Evolutionary conservation across 2,888 invertebrate genomes (phyloP).

Genomic region (Mallateleia sp.): DNA sequence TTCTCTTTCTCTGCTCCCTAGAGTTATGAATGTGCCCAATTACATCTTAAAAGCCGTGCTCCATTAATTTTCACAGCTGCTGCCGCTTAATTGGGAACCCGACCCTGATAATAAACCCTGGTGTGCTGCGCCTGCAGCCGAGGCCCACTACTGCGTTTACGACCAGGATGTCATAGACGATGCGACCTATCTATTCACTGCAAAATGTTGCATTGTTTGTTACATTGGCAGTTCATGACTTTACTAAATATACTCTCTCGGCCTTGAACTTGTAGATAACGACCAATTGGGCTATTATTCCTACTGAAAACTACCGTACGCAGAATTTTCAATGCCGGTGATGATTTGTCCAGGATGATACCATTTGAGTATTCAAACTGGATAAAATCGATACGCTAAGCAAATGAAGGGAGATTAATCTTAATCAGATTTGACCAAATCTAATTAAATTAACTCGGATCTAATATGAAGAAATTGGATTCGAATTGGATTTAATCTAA

Average conservation of each 20-base stretch:
- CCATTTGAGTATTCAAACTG: not conserved
- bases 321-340: not conserved
- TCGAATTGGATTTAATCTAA: slow-evolving; percentile 29
- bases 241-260: slow-evolving; percentile 84
- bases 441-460: not conserved
- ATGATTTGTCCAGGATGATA: not conserved
- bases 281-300: slow-evolving; percentile 64
- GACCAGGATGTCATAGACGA: slow-evolving; percentile 81
- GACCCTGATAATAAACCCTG: slow-evolving; percentile 91
- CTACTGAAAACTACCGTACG: slow-evolving; percentile 28
- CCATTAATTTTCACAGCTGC: slow-evolving; percentile 92
- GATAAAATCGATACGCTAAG: not conserved
- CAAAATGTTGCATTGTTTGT: slow-evolving; percentile 84
- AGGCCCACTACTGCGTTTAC: slow-evolving; percentile 87
- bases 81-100: slow-evolving; percentile 92
- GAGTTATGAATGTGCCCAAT: slow-evolving; percentile 92
- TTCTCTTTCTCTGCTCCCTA: slow-evolving; percentile 84
- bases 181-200: slow-evolving; percentile 79
- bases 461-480: not conserved
- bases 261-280: slow-evolving; percentile 83
- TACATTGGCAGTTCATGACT: slow-evolving; percentile 77
- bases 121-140: slow-evolving; percentile 85
- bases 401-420: not conserved
- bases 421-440: not conserved
- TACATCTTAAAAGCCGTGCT: slow-evolving; percentile 92